phyloP scores from a whole-genome alignment of 2,113 vertebrate genomes.

The Meles meles region DNA sequence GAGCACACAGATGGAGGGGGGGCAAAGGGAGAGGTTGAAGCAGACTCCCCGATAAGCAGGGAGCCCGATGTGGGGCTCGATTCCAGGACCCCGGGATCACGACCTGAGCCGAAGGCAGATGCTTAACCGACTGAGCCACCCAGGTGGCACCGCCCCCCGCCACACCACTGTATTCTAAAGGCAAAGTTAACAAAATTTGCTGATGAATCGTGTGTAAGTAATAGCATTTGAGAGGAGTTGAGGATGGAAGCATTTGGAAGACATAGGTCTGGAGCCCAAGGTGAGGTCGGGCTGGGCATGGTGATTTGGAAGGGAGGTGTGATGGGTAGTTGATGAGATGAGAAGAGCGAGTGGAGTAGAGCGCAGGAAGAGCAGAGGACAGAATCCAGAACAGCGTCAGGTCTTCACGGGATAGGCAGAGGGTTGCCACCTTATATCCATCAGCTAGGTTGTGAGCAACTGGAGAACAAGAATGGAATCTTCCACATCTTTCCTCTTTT shows the following conservation, averaged over 20 bases:
- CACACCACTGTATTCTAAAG: background rate
- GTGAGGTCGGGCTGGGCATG: background rate
- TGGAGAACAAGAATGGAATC: background rate
- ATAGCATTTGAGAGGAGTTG: background rate
- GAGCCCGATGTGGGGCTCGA: background rate
- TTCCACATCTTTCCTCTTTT: background rate
- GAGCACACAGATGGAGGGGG: background rate
- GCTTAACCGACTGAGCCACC: no score
- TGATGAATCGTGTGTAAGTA: background rate
- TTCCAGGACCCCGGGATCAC: background rate
- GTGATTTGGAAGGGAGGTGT: background rate
- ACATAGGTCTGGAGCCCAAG: background rate
- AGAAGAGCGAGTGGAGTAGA: background rate
- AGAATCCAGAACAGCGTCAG: background rate
- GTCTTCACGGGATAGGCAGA: background rate
- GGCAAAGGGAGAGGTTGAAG: background rate
- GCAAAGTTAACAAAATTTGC: background rate
- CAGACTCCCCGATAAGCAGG: background rate
- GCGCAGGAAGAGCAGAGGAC: background rate
- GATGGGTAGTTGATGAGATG: background rate
- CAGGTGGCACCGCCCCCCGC: background rate
- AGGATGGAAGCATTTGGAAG: background rate
- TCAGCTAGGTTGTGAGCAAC: background rate
- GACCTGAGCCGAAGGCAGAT: background rate
- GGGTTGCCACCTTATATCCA: background rate